A percentile compares a stretch with the other conserved stretches of the same genome.
phyloP scores from a whole-genome alignment of 92 coral and sea anemone genomes.

The Hydrozoanthus gracilis region DNA sequence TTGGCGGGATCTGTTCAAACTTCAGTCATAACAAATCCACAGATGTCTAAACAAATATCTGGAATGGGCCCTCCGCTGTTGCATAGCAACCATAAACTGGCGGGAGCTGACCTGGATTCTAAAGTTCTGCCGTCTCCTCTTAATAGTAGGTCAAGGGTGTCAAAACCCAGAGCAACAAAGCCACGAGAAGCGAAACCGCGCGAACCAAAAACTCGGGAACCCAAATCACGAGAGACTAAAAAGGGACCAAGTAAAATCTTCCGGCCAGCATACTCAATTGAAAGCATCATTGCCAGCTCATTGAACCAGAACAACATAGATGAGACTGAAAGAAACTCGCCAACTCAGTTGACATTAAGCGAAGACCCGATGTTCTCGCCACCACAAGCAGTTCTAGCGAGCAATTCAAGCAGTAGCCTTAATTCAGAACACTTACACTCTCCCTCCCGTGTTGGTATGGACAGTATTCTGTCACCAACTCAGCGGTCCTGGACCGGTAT shows the following conservation, averaged over 20 bases:
- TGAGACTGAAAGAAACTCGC: conserved; percentile 54
- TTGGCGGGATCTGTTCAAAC: conserved; percentile 60
- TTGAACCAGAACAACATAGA: conserved; percentile 63
- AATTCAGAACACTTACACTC: conserved; percentile 80
- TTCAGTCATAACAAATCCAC: conserved; percentile 77
- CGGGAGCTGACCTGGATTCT: conserved; percentile 21
- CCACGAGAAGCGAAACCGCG: conserved; percentile 44
- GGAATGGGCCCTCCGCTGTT: conserved; percentile 31
- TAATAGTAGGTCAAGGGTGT: conserved; percentile 62
- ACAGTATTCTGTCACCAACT: conserved; percentile 74
- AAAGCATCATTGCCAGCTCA: conserved; percentile 62
- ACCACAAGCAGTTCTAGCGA: conserved; percentile 69
- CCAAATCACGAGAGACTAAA: conserved; percentile 66
- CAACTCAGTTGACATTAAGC: conserved; percentile 66
- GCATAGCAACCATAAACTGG: conserved; percentile 30
- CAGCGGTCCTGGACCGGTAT: conserved; percentile 80
- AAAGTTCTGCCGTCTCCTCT: conserved; percentile 69
- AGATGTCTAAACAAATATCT: conserved; percentile 36
- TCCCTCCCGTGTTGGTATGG: conserved; percentile 64
- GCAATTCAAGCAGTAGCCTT: conserved; percentile 78
- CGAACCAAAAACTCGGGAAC: conserved; percentile 36
- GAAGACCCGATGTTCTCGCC: conserved; percentile 93
- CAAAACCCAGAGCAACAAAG: conserved; percentile 47
- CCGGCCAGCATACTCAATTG: conserved; percentile 51
- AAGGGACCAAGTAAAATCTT: conserved; percentile 52